phyloP scores from a whole-genome alignment of 2,888 invertebrate species.

The Thereva unica region DNA sequence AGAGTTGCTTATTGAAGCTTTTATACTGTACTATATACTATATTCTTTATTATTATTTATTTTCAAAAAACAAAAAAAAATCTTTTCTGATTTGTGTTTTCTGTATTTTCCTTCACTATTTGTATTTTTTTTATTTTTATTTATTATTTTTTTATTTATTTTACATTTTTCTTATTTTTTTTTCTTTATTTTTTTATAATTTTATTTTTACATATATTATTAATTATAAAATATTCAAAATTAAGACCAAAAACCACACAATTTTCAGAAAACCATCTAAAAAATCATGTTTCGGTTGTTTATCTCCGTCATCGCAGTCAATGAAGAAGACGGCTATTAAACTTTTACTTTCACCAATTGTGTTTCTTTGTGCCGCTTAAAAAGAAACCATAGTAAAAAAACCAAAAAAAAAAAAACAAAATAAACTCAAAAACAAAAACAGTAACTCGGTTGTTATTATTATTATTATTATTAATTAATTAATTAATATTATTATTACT shows the following conservation, averaged over 20 bases:
- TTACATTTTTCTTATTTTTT: constrained; percentile 1
- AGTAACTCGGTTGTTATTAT: too few relatives aligned
- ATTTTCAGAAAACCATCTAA: constrained; percentile 44
- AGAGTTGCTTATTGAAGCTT: too few relatives aligned
- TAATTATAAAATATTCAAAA: constrained; percentile 36
- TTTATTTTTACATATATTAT: constrained; percentile 1
- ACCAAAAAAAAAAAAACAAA: constrained; percentile 4
- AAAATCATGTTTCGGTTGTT: constrained; percentile 46
- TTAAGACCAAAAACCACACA: constrained; percentile 40
- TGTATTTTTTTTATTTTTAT: too few relatives aligned
- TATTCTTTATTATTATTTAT: too few relatives aligned
- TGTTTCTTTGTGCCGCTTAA: constrained; percentile 76
- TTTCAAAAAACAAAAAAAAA: too few relatives aligned
- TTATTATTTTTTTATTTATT: not conserved
- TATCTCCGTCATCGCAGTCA: constrained; percentile 55
- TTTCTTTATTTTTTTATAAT: constrained; percentile 27
- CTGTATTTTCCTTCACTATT: not conserved
- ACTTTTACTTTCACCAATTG: constrained; percentile 75
- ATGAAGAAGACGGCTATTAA: constrained; percentile 77
- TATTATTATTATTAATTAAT: too few relatives aligned
- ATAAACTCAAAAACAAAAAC: not conserved
- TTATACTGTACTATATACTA: too few relatives aligned
- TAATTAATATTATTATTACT: too few relatives aligned
- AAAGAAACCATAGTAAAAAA: constrained; percentile 32
- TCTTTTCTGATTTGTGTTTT: not conserved